Evolutionary conservation across 2,888 invertebrate species (phyloP).

Genomic region (Cinara cedri): DNA sequence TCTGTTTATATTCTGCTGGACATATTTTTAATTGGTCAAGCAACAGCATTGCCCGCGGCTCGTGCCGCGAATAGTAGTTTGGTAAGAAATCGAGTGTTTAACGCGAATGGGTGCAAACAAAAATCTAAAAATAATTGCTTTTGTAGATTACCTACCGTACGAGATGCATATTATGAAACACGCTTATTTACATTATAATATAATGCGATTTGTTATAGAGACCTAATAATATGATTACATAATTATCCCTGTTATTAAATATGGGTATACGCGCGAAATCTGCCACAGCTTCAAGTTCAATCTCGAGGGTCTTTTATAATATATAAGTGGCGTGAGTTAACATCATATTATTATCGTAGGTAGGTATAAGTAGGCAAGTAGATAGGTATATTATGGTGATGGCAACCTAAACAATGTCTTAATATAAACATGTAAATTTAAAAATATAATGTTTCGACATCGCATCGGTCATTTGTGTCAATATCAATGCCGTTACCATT

Average conservation of each 20-base stretch:
- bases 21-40: slow-evolving; percentile 45
- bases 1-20: slow-evolving; percentile 11
- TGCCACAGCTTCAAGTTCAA: not conserved
- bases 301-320: slow-evolving; percentile 1
- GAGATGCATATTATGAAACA: slow-evolving; percentile 31
- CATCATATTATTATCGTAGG: not conserved
- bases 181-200: slow-evolving; percentile 32
- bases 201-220: not conserved
- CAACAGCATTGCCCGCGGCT: slow-evolving; percentile 27
- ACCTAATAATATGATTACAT: slow-evolving; percentile 12
- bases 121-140: slow-evolving; percentile 51
- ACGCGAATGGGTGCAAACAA: slow-evolving; percentile 41
- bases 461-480: not conserved
- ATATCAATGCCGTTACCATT: not conserved
- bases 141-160: slow-evolving; percentile 25
- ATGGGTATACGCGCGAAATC: not conserved
- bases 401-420: slow-evolving; percentile 5
- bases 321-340: not conserved
- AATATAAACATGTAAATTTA: no score
- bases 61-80: slow-evolving; percentile 30
- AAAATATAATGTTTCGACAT: not conserved
- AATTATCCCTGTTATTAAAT: slow-evolving; percentile 26
- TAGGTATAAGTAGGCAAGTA: no score
- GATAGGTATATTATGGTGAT: no score
- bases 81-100: slow-evolving; percentile 45